Evolutionary conservation across 2,797 vertebrate species (phyloP), one percentile per base, ranked within the genome.

Genomic region (Vespertilio murinus): DNA sequence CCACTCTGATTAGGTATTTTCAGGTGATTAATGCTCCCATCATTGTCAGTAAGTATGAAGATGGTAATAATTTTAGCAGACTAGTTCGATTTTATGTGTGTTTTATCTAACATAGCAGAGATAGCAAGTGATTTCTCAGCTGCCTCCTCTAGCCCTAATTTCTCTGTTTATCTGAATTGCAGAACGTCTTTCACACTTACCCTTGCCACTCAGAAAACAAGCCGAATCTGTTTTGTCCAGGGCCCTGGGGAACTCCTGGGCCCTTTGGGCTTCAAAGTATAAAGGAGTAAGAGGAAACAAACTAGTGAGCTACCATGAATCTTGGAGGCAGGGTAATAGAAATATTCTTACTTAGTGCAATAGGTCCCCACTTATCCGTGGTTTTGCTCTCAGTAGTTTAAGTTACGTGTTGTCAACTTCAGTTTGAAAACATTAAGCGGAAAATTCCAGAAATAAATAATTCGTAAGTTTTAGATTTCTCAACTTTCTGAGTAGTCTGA

Each of bases 1-100:
- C 82, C 61, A 80, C 67, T 89, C 84, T 88, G 84, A 94, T 91
- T 85, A 90, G 90, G 40, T 75, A 83, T 88, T 96, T 95, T 92
- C 61, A 65, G 84, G 94, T 93, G 94, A 95, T 95, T 88, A 90
- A 94, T 85, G 54, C 47, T 93, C 56, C 49, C 45, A 47, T 73
- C 70, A 69, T 56, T 90, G 28, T 42, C 91, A 81, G 73, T 83
- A 35, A 88, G 83, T 54, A 65, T 40, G 52, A 80, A 82, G 89
- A 82, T 69, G 87, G 71, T 88, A 82, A 74, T 84, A 78, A 75
- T 94, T 94, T 84, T 42, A 89, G 70, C 78, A 90, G 59, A 70
- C 70, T 83, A 88, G 47, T 93, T 82, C 96, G 59, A 90, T 94
- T 95, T 93, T 91, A 67, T 78, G 67, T 79, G 78, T 89, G 84